These are phyloP conservation scores for Vanessa cardui DNA, from an alignment of 2,888 invertebrate species.

Conservation along the genomic window DNA sequence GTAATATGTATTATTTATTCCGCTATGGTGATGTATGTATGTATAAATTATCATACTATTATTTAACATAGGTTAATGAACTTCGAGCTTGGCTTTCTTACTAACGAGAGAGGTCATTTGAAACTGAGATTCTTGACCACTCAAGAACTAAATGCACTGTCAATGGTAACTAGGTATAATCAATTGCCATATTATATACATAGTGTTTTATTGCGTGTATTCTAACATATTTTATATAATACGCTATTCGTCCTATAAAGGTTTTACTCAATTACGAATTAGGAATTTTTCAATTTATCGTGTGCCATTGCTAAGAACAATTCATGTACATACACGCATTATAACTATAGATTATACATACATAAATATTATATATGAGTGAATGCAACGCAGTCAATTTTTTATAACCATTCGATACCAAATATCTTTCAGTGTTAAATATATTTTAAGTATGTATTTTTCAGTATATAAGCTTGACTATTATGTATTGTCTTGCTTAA, in stretches of 20 bases:
- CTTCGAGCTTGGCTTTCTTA: conserved; percentile 35
- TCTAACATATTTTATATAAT: conserved; percentile 19
- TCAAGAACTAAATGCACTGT: conserved; percentile 12
- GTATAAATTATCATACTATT: not conserved
- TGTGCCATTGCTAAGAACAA: conserved; percentile 73
- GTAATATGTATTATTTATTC: too few species aligned
- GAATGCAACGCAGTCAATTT: conserved; percentile 76
- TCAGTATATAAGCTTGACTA: conserved; percentile 48
- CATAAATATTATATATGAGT: conserved; percentile 48
- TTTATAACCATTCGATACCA: conserved; percentile 53
- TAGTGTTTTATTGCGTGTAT: conserved; percentile 12
- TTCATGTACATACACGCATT: conserved; percentile 56
- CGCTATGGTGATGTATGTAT: conserved; percentile 1
- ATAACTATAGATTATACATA: conserved; percentile 6
- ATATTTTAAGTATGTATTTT: conserved; percentile 56
- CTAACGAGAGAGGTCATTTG: conserved; percentile 23
- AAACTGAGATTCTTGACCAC: conserved; percentile 18
- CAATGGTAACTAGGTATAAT: conserved; percentile 16
- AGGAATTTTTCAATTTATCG: conserved; percentile 42
- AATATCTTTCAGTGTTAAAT: conserved; percentile 45
- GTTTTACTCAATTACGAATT: conserved; percentile 21
- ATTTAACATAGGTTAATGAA: conserved; percentile 15
- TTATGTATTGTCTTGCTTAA: not conserved
- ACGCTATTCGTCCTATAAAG: conserved; percentile 29
- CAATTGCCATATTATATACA: conserved; percentile 3